Percentiles rank a stretch among this genome's conserved stretches.
Evolutionary conservation across 1,140 invertebrate species (phyloP).

Genomic region (Popillia japonica): DNA sequence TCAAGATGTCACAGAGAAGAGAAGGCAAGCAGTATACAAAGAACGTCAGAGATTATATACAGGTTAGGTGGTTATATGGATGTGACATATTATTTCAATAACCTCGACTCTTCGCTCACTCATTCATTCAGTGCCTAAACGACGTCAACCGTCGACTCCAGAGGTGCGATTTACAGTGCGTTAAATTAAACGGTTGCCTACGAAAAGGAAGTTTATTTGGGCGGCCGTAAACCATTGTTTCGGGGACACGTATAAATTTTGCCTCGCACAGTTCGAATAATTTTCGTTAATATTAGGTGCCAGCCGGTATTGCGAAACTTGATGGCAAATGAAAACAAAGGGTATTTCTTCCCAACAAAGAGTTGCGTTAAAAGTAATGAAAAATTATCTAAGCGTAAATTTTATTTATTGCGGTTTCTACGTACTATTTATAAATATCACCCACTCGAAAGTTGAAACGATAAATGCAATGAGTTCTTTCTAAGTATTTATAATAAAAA

Average conservation of each 20-base stretch:
- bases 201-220: constrained; percentile 11
- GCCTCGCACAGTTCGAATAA: neutral
- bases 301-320: neutral
- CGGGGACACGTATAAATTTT: neutral
- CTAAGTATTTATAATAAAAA: too few species aligned
- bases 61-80: constrained; percentile 17
- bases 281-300: constrained; percentile 5
- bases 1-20: neutral
- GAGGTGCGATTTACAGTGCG: constrained; percentile 3
- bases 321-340: neutral
- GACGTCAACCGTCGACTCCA: neutral
- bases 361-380: too few species aligned
- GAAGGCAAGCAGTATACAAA: neutral
- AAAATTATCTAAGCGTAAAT: too few species aligned
- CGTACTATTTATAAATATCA: too few species aligned
- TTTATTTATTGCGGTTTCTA: too few species aligned
- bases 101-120: constrained; percentile 6
- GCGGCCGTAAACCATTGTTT: constrained; percentile 4
- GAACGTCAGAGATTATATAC: neutral
- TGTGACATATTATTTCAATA: constrained; percentile 33
- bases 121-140: neutral
- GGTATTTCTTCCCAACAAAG: neutral
- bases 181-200: constrained; percentile 5
- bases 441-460: too few species aligned
- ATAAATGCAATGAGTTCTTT: too few species aligned